Evolutionary conservation across 1,140 invertebrate genomes (phyloP).

Genomic region (Drosophila subpulchrella): DNA sequence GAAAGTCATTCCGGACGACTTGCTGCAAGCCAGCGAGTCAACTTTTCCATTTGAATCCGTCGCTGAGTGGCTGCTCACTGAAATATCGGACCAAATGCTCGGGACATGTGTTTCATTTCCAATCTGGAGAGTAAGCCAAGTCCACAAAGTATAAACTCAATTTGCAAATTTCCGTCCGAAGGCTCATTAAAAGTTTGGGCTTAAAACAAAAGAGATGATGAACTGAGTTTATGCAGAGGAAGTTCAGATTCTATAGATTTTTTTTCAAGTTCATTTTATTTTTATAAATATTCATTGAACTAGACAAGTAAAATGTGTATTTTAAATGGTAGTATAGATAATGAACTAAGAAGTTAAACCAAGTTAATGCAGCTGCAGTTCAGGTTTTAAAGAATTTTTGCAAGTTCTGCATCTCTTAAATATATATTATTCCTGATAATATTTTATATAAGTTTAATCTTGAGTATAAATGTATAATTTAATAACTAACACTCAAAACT

Average conservation of each 20-base stretch:
- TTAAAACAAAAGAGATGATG: conserved; percentile 17
- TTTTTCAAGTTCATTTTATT: background rate
- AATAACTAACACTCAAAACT: no score
- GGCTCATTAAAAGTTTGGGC: conserved; percentile 73
- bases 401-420: no score
- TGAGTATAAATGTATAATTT: no score
- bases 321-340: no score
- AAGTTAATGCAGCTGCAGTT: no score
- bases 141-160: conserved; percentile 39
- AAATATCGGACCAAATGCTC: conserved; percentile 18
- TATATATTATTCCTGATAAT: no score
- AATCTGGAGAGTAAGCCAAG: conserved; percentile 14
- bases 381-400: no score
- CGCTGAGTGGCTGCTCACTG: conserved; percentile 28
- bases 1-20: conserved; percentile 31
- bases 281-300: no score
- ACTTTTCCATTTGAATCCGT: conserved; percentile 27
- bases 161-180: conserved; percentile 62
- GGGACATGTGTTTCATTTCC: conserved; percentile 1
- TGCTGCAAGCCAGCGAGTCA: conserved; percentile 31
- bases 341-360: no score
- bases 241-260: background rate
- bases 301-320: no score
- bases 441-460: no score
- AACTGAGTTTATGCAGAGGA: conserved; percentile 15